Evolutionary conservation across 2,888 invertebrate genomes (phyloP).

Genomic region (Epistrophella euchroma): DNA sequence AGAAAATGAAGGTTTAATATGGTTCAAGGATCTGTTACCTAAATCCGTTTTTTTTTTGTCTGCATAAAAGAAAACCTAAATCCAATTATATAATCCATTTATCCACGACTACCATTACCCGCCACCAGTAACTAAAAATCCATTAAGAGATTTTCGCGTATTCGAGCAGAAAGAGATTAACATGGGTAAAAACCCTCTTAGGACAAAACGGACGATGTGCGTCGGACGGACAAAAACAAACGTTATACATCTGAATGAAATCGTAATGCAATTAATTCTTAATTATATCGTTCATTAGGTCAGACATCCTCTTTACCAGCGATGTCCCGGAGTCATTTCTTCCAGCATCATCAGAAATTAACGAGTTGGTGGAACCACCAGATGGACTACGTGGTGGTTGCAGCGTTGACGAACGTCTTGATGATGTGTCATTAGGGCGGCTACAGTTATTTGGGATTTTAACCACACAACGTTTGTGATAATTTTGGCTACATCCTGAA

Average conservation of each 20-base stretch:
- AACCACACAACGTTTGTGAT: conserved; percentile 98
- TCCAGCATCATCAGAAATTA: conserved; percentile 86
- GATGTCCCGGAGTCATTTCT: conserved; percentile 85
- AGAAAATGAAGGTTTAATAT: not conserved
- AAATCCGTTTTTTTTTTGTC: not conserved
- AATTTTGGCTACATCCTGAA: conserved; percentile 97
- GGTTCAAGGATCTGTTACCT: not conserved
- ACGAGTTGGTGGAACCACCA: conserved; percentile 88
- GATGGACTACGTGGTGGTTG: conserved; percentile 88
- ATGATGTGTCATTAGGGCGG: conserved; percentile 83
- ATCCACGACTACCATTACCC: conserved; percentile 14
- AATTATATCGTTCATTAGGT: conserved; percentile 86
- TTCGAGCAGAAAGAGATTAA: conserved; percentile 23
- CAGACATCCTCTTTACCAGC: conserved; percentile 90
- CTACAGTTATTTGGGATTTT: conserved; percentile 99
- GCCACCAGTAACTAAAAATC: conserved; percentile 14
- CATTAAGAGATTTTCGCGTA: conserved; percentile 20
- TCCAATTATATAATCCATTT: conserved; percentile 27
- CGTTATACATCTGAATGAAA: conserved; percentile 1
- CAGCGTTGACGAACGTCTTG: conserved; percentile 83
- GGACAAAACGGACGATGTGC: conserved; percentile 22
- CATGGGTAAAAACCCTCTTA: conserved; percentile 13
- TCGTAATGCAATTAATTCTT: conserved; percentile 79
- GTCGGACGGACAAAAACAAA: not conserved
- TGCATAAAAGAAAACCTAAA: conserved; percentile 27